Percentiles rank a stretch among this genome's conserved stretches.
phyloP scores from a whole-genome alignment of 2,888 invertebrate genomes.

The Ceraclea dissimilis region DNA sequence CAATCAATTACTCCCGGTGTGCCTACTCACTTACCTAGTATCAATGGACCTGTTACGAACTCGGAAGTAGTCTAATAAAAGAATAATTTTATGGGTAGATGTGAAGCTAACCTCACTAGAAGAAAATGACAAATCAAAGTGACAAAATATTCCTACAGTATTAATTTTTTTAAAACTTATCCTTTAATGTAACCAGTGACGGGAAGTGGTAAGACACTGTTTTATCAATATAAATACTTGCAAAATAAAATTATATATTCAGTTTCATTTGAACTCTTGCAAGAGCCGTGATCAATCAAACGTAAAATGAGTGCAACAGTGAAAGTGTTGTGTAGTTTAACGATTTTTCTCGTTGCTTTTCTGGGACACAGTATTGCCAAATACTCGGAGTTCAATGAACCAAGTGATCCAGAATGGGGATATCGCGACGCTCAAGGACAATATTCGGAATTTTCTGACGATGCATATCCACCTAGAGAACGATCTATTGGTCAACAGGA shows the following conservation, averaged over 20 bases:
- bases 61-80: no score
- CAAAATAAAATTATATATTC: constrained; percentile 25
- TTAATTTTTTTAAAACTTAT: not conserved
- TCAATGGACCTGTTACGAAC: no score
- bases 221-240: constrained; percentile 25
- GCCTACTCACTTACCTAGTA: no score
- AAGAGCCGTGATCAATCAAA: constrained; percentile 23
- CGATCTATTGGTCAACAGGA: constrained; percentile 1
- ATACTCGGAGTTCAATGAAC: constrained; percentile 20
- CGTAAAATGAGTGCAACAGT: constrained; percentile 26
- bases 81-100: no score
- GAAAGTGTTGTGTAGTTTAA: constrained; percentile 24
- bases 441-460: constrained; percentile 22
- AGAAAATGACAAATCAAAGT: no score
- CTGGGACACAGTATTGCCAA: constrained; percentile 24
- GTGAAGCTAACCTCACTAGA: no score
- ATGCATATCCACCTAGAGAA: constrained; percentile 7
- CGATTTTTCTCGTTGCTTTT: constrained; percentile 24
- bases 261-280: constrained; percentile 24
- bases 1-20: not conserved
- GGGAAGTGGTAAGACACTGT: constrained; percentile 23
- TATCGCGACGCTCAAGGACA: constrained; percentile 8
- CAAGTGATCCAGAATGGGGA: constrained; percentile 10
- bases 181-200: not conserved
- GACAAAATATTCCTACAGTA: no score